A percentile compares a stretch with the other conserved stretches of the same genome.
Conservation (phyloP, 2,888 invertebrate species). For the Philhelius pedissequus region DNA sequence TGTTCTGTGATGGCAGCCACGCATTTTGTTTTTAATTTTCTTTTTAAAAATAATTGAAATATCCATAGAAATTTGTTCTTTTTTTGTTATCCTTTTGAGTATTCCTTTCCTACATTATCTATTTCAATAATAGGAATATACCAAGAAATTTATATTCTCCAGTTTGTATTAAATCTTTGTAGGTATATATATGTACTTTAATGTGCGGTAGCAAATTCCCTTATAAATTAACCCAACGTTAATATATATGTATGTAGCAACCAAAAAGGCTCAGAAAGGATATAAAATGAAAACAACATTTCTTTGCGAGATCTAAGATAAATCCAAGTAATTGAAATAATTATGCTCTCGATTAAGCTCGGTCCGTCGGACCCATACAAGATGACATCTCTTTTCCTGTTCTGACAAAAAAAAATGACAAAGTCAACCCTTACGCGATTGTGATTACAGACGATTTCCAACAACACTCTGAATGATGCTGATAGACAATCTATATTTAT, state of each 20-base stretch:
- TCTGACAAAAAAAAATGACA: slow-evolving; percentile 27
- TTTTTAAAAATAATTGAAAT: slow-evolving; percentile 36
- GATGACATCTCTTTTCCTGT: slow-evolving; percentile 48
- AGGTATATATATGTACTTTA: background rate
- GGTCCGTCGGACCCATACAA: slow-evolving; percentile 31
- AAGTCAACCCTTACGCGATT: slow-evolving; percentile 50
- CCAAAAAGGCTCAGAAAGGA: slow-evolving; percentile 3
- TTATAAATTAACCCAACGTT: slow-evolving; percentile 23
- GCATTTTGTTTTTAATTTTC: slow-evolving; percentile 2
- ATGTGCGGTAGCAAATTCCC: slow-evolving; percentile 19
- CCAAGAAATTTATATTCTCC: too few species aligned
- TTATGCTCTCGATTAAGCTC: slow-evolving; percentile 76
- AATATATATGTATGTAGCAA: background rate
- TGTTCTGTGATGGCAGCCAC: background rate
- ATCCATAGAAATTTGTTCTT: slow-evolving; percentile 42
- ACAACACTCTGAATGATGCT: slow-evolving; percentile 24
- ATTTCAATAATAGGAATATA: background rate
- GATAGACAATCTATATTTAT: slow-evolving; percentile 48
- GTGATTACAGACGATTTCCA: slow-evolving; percentile 16
- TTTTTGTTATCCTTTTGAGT: slow-evolving; percentile 24
- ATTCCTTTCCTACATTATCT: slow-evolving; percentile 24
- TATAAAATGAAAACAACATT: slow-evolving; percentile 19
- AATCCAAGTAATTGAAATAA: slow-evolving; percentile 76
- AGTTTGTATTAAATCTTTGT: background rate
- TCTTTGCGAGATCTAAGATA: slow-evolving; percentile 73